phyloP scores from a whole-genome alignment of 2,797 vertebrate genomes.

The Pantherophis alleghaniensis region DNA sequence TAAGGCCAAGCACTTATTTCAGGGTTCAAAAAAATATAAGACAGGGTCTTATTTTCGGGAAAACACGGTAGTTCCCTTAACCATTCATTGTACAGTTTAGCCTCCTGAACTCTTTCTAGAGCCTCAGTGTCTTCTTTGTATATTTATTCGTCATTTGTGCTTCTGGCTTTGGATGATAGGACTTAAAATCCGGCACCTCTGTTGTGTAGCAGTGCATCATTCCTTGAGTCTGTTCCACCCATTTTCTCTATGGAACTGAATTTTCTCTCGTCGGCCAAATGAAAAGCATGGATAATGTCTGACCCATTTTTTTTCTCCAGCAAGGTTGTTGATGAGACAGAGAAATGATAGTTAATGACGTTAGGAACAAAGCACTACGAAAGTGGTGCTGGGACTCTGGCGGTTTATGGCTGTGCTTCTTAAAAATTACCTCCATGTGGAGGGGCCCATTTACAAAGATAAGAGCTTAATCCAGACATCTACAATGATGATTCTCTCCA shows the following conservation, averaged over 20 bases:
- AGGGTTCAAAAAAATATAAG: too few relatives aligned
- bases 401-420: slow-evolving; percentile 52
- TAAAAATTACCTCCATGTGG: slow-evolving; percentile 48
- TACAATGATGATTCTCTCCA: slow-evolving; percentile 60
- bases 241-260: background rate
- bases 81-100: background rate
- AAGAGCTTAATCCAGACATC: slow-evolving; percentile 64
- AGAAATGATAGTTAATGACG: slow-evolving; percentile 37
- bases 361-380: slow-evolving; percentile 31
- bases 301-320: background rate
- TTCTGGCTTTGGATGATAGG: background rate
- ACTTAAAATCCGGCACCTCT: background rate
- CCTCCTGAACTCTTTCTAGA: background rate
- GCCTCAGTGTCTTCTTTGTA: background rate
- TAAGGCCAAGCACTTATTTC: too few relatives aligned
- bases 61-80: background rate
- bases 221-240: background rate
- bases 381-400: slow-evolving; percentile 17
- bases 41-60: too few relatives aligned
- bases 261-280: background rate
- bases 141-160: background rate
- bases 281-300: background rate
- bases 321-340: slow-evolving; percentile 3
- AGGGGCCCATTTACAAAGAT: slow-evolving; percentile 61
- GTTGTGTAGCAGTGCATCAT: background rate